These are phyloP conservation scores for Numida meleagris DNA, from an alignment of 2,113 vertebrate species.

Conservation along the genomic window DNA sequence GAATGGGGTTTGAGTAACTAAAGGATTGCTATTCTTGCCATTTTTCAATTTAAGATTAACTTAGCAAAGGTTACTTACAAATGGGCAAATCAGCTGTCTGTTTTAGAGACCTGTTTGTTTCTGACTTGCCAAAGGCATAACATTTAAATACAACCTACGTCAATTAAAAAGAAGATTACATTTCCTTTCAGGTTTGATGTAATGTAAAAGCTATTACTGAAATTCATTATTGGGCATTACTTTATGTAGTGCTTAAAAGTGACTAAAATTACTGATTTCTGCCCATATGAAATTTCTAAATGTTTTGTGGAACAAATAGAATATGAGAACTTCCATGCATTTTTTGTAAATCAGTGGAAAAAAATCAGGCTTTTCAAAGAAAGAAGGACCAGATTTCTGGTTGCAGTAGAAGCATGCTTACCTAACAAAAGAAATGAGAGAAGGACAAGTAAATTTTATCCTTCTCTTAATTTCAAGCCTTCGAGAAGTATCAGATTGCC, in stretches of 20 bases:
- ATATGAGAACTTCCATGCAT: rapidly evolving
- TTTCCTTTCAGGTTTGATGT: neutral
- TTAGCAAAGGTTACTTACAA: neutral
- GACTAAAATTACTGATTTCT: neutral
- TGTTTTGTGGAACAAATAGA: neutral
- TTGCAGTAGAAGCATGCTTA: neutral
- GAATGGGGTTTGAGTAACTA: neutral
- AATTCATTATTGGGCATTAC: neutral
- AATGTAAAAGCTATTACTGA: neutral
- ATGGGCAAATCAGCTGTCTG: neutral
- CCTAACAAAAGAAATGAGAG: neutral
- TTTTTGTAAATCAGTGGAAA: neutral
- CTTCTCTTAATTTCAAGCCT: neutral
- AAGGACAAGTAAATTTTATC: neutral
- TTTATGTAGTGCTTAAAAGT: neutral
- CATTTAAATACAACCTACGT: neutral
- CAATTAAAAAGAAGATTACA: neutral
- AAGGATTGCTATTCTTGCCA: neutral
- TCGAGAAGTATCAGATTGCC: neutral
- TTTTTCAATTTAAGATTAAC: neutral
- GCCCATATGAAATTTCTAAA: neutral
- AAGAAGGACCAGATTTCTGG: neutral
- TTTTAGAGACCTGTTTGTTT: neutral
- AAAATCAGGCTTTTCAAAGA: neutral
- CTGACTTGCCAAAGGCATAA: neutral